These are phyloP conservation scores for Pardosa pseudoannulata DNA, from an alignment of 2,888 invertebrate genomes.

Conservation along the genomic window DNA sequence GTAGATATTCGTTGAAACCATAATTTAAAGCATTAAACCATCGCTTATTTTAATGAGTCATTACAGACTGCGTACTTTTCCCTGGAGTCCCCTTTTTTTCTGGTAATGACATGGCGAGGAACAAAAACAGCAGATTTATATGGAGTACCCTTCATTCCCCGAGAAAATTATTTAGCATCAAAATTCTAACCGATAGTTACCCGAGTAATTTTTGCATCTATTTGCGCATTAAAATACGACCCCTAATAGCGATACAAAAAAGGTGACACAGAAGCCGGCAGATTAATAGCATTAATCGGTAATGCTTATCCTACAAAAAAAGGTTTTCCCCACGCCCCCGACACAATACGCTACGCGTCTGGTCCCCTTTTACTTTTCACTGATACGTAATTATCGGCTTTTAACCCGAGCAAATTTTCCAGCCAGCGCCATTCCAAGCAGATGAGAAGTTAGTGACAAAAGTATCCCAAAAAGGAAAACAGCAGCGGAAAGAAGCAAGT, in stretches of 20 bases:
- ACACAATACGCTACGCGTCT: conserved; percentile 22
- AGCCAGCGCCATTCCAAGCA: conserved; percentile 43
- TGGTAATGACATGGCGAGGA: too few relatives aligned
- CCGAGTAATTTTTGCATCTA: background rate
- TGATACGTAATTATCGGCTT: conserved; percentile 68
- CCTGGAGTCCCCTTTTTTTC: too few relatives aligned
- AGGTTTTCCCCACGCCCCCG: background rate
- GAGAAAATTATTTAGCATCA: too few relatives aligned
- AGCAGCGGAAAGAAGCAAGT: conserved; percentile 24
- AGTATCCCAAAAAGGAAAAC: conserved; percentile 59
- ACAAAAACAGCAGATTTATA: too few relatives aligned
- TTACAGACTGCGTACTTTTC: too few relatives aligned
- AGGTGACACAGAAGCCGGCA: background rate
- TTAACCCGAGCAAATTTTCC: conserved; percentile 63
- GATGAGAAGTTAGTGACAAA: conserved; percentile 67
- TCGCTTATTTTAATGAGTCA: too few relatives aligned
- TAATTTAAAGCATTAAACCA: too few relatives aligned
- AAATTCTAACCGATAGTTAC: background rate
- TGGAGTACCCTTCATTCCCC: too few relatives aligned
- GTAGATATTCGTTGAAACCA: too few relatives aligned
- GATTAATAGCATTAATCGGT: background rate
- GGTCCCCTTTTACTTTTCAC: conserved; percentile 51
- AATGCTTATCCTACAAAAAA: conserved; percentile 6
- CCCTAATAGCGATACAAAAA: background rate
- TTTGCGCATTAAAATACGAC: background rate